phyloP scores from a whole-genome alignment of 2,797 vertebrate genomes.

The Myiothlypis chrysogaster region DNA sequence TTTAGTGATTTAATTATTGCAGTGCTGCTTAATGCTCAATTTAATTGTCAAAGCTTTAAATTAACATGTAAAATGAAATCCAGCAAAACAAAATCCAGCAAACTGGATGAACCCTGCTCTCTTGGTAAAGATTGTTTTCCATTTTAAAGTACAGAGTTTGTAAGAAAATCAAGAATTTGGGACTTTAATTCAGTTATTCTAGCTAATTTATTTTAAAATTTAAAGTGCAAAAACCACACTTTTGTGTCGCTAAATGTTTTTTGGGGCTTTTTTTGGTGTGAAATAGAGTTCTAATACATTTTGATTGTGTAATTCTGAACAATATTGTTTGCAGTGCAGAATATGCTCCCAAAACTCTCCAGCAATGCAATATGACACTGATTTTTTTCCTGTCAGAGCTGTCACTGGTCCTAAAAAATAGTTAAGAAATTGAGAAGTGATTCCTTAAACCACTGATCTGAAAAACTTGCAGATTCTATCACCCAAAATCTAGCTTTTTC shows the following conservation, averaged over 20 bases:
- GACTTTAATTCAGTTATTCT: neutral
- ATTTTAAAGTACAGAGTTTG: neutral
- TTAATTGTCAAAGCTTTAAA: neutral
- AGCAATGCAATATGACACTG: neutral
- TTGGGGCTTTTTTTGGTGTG: neutral
- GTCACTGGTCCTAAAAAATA: neutral
- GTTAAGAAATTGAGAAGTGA: neutral
- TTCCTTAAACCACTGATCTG: neutral
- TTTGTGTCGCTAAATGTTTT: neutral
- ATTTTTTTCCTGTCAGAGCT: neutral
- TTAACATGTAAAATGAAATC: neutral
- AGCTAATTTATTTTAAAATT: neutral
- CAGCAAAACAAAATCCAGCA: neutral
- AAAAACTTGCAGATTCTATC: neutral
- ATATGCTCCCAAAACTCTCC: neutral
- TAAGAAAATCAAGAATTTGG: neutral
- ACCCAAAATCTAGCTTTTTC: neutral
- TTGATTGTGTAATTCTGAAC: neutral
- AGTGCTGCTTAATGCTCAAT: neutral
- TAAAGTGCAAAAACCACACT: rapidly evolving
- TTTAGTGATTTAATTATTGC: neutral
- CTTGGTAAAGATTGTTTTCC: neutral
- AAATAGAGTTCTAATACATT: neutral
- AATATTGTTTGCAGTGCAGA: neutral
- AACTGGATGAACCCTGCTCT: neutral